Base-by-base conservation (phyloP, 2,888 invertebrate genomes). In the Drosophila siamana region DNA sequence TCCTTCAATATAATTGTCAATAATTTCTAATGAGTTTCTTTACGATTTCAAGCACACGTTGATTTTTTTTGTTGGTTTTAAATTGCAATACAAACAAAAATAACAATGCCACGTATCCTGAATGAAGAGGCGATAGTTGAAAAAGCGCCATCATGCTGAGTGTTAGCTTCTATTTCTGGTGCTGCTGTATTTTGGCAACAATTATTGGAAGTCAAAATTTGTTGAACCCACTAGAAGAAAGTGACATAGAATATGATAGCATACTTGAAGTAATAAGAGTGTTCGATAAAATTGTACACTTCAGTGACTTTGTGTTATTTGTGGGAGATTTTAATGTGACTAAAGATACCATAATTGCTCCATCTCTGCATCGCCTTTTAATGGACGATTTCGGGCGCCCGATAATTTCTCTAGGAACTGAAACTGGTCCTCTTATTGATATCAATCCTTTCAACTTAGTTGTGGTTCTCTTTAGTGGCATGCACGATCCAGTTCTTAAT, bases 41-140 rank as follows among this genome's bases (percentile, higher is more conserved):
- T 11, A 16, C 13, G n/a, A 16, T 24, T 3, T 71, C n/a, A n/a
- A n/a, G n/a, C n/a, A n/a, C n/a, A n/a, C n/a, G n/a, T n/a, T n/a
- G n/a, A n/a, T n/a, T n/a, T n/a, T n/a, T n/a, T n/a, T n/a, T n/a
- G n/a, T n/a, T n/a, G n/a, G n/a, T n/a, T n/a, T n/a, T n/a, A n/a
- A 72, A 76, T 76, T 47, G 6, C 57, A 50, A 28, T 19, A 38
- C 54, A 65, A 59, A 56, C 43, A 77, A 54, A 11, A 6, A 41
- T 43, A 6, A 4, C 8, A 7, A 8, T 7, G 30, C 13, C 6
- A n/a, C 38, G 1, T 0, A 5, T 9, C n/a, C 6, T 13, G 2
- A 11, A 7, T 5, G 4, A 6, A 7, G 0, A 33, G 11, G 5
- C 5, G 28, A 13, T 46, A 77, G 74, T 77, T 24, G n/a, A 43